Evolutionary conservation across 1,140 invertebrate genomes (phyloP).

Genomic region (Heliothis subflexa): DNA sequence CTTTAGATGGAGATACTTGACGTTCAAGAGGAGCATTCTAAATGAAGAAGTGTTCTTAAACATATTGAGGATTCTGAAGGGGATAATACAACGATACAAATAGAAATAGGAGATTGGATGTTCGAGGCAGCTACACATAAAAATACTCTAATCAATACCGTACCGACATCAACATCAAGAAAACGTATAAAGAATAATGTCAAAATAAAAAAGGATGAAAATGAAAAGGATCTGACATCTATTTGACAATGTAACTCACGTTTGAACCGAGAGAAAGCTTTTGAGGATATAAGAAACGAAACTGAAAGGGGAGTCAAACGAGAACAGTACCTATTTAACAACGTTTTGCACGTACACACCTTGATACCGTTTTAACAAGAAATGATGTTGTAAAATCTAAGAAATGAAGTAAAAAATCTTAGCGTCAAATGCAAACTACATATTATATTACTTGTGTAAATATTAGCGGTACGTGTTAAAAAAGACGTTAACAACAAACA

Average conservation of each 20-base stretch:
- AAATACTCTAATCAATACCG: too few relatives aligned
- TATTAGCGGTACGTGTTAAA: background rate
- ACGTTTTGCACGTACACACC: slow-evolving; percentile 20
- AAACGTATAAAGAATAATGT: slow-evolving; percentile 8
- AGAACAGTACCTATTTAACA: slow-evolving; percentile 8
- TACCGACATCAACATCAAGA: background rate
- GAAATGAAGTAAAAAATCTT: background rate
- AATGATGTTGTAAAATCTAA: background rate
- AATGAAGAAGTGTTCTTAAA: slow-evolving; percentile 9
- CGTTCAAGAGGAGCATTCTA: slow-evolving; percentile 23
- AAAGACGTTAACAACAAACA: background rate
- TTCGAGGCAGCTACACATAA: too few relatives aligned
- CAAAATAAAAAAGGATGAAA: slow-evolving; percentile 7
- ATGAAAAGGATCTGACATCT: slow-evolving; percentile 11
- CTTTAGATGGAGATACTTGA: slow-evolving; percentile 16
- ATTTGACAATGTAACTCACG: slow-evolving; percentile 33
- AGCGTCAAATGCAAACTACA: background rate
- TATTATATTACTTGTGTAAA: background rate
- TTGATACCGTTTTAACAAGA: background rate
- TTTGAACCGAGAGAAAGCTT: slow-evolving; percentile 23
- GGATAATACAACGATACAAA: background rate
- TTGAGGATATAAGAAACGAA: slow-evolving; percentile 19
- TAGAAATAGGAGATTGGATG: background rate
- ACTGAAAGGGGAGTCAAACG: slow-evolving; percentile 17
- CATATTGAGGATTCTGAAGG: background rate